phyloP scores from a whole-genome alignment of 1,140 invertebrate genomes.

The Calosoma granatense region DNA sequence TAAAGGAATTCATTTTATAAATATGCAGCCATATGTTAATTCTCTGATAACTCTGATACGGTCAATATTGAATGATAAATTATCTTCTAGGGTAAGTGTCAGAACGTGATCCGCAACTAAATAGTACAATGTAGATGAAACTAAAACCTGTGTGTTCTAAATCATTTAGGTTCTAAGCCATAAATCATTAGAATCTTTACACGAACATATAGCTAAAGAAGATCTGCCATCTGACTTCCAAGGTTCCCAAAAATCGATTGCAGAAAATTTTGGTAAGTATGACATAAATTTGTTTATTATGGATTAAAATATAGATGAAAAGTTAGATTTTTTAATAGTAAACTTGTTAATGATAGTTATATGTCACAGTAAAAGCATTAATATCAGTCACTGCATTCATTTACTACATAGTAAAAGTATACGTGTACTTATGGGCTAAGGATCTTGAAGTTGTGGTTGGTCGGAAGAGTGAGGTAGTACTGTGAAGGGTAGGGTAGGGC shows the following conservation, averaged over 20 bases:
- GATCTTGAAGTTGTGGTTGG: no score
- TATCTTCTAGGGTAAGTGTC: neutral
- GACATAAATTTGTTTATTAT: neutral
- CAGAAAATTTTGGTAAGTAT: neutral
- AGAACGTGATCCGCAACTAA: neutral
- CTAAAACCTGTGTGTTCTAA: neutral
- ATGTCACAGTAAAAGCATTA: no score
- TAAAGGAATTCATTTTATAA: neutral
- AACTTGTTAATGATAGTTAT: no score
- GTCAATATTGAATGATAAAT: neutral
- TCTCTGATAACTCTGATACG: neutral
- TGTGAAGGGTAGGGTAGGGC: no score
- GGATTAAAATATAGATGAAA: no score
- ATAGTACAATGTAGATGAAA: neutral
- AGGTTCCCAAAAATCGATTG: neutral
- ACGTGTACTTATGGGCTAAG: no score
- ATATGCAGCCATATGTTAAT: neutral
- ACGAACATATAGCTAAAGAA: neutral
- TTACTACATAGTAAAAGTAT: no score
- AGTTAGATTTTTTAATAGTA: no score
- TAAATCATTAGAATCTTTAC: neutral
- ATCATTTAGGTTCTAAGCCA: neutral
- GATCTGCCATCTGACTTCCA: neutral
- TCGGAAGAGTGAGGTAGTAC: no score
- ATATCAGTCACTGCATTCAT: no score